Conservation (phyloP, 2,888 invertebrate species). For the Nomada fabriciana region DNA sequence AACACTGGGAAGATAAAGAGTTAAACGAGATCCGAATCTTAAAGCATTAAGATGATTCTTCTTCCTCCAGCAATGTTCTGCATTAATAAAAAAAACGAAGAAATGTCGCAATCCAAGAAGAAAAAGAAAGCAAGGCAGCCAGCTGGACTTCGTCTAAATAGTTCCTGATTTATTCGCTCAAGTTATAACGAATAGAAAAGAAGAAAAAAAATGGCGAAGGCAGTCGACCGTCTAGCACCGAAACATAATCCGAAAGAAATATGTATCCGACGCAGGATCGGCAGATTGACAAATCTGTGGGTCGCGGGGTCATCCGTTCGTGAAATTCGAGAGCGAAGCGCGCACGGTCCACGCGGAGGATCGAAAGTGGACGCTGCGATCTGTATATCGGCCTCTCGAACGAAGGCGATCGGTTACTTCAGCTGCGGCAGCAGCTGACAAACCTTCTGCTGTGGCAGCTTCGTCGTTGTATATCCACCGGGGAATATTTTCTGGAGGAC, state of each 20-base stretch:
- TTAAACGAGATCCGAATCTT: too few species aligned
- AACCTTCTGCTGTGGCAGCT: constrained; percentile 46
- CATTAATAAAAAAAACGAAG: too few species aligned
- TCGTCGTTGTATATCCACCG: constrained; percentile 57
- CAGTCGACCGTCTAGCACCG: constrained; percentile 8
- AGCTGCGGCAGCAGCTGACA: constrained; percentile 73
- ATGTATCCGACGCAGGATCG: constrained; percentile 6
- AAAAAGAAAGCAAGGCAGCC: background rate
- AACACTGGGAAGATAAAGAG: too few species aligned
- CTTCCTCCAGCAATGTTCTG: too few species aligned
- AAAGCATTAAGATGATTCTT: too few species aligned
- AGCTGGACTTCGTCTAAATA: background rate
- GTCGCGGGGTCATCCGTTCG: background rate
- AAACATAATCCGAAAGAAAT: constrained; percentile 30
- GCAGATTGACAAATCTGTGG: constrained; percentile 53
- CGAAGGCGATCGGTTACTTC: constrained; percentile 70
- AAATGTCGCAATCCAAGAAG: too few species aligned
- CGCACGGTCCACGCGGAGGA: constrained; percentile 48
- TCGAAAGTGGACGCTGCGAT: constrained; percentile 40
- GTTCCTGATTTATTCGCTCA: background rate
- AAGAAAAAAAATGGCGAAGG: background rate
- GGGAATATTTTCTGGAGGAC: constrained; percentile 71
- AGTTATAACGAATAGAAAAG: constrained; percentile 9
- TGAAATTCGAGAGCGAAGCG: constrained; percentile 61
- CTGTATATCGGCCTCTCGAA: constrained; percentile 30